Evolutionary conservation across 2,113 vertebrate genomes (phyloP).

Genomic region (Xiphophorus hellerii): DNA sequence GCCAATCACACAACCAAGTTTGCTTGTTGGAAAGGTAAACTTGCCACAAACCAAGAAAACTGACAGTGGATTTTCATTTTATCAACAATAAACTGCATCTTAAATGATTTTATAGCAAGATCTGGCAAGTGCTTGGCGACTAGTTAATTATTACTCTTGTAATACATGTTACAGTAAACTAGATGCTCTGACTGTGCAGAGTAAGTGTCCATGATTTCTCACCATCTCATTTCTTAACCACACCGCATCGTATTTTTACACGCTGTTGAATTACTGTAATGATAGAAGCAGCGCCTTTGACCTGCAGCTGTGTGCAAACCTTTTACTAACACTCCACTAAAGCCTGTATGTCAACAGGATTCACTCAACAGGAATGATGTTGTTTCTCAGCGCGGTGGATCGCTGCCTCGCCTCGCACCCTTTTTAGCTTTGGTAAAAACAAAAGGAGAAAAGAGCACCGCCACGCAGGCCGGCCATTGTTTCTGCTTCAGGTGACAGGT

Average conservation of each 20-base stretch:
- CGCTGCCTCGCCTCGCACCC: conserved; percentile 21
- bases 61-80: not conserved
- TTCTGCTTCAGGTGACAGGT: conserved; percentile 59
- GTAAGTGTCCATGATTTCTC: not conserved
- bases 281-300: conserved; percentile 21
- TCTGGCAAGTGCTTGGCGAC: not conserved
- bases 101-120: not conserved
- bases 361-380: conserved; percentile 42
- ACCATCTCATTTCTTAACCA: not conserved
- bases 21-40: not conserved
- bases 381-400: conserved; percentile 21
- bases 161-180: too few relatives aligned
- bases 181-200: not conserved
- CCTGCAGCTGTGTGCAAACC: conserved; percentile 22
- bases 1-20: too few relatives aligned
- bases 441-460: conserved; percentile 1
- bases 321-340: conserved; percentile 34
- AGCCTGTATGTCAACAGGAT: conserved; percentile 36
- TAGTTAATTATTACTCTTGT: too few relatives aligned
- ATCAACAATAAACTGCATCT: not conserved
- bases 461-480: not conserved
- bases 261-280: conserved; percentile 1
- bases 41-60: not conserved
- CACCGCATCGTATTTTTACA: not conserved
- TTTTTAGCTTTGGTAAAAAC: conserved; percentile 33